A percentile compares a stretch with the other conserved stretches of the same genome.
Evolutionary conservation across 2,888 invertebrate genomes (phyloP).

Genomic region (Erynnis tages): DNA sequence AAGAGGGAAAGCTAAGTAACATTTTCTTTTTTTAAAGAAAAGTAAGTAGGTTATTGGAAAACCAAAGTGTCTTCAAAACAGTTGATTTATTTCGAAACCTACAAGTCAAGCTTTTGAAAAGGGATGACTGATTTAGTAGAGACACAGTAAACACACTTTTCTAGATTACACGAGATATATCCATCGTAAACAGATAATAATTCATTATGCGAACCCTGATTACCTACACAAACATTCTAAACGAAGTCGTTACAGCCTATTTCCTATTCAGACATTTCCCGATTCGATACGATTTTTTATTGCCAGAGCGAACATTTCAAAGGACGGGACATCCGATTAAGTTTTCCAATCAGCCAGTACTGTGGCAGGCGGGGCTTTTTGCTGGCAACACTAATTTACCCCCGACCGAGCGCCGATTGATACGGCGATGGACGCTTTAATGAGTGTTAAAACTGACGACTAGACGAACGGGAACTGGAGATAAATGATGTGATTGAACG

Average conservation of each 20-base stretch:
- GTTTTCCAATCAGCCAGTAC: slow-evolving; percentile 21
- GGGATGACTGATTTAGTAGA: too few relatives aligned
- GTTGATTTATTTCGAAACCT: too few relatives aligned
- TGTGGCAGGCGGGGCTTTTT: slow-evolving; percentile 37
- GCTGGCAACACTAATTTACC: slow-evolving; percentile 49
- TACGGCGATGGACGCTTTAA: slow-evolving; percentile 15
- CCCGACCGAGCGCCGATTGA: slow-evolving; percentile 38
- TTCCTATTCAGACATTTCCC: slow-evolving; percentile 2
- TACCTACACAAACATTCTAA: too few relatives aligned
- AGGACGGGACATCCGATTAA: slow-evolving; percentile 17
- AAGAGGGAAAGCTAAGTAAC: too few relatives aligned
- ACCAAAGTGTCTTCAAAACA: too few relatives aligned
- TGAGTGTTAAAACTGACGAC: slow-evolving; percentile 23
- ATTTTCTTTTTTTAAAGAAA: too few relatives aligned
- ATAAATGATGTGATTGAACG: slow-evolving; percentile 13
- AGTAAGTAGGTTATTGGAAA: too few relatives aligned
- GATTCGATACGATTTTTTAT: slow-evolving; percentile 5
- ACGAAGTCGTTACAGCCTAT: slow-evolving; percentile 7
- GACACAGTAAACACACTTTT: too few relatives aligned
- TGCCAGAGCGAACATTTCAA: neutral
- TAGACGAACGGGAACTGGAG: slow-evolving; percentile 18
- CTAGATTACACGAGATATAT: too few relatives aligned
- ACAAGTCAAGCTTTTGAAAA: too few relatives aligned
- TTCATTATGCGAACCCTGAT: too few relatives aligned
- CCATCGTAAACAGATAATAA: too few relatives aligned